Evolutionary conservation across 2,888 invertebrate genomes (phyloP).

Genomic region (Hydraecia micacea): DNA sequence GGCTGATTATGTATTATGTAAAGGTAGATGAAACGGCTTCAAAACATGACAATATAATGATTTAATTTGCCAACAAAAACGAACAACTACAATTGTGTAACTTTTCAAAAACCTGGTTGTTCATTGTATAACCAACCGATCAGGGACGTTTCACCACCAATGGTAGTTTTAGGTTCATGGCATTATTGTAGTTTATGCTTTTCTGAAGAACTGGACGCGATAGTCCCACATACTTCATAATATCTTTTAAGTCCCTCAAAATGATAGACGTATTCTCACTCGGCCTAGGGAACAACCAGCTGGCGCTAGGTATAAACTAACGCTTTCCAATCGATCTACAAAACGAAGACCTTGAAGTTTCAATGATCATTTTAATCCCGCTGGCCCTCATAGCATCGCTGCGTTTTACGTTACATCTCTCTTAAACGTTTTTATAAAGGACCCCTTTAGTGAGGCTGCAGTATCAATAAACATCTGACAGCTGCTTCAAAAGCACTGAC

Average conservation of each 20-base stretch:
- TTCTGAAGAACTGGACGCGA: neutral
- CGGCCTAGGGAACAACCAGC: neutral
- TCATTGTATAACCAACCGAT: neutral
- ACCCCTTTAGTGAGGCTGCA: neutral
- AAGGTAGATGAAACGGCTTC: neutral
- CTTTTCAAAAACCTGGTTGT: neutral
- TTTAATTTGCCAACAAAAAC: neutral
- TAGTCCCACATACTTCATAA: neutral
- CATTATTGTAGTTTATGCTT: slow-evolving; percentile 8
- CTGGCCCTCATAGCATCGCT: neutral
- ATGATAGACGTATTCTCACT: neutral
- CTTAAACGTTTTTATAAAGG: neutral
- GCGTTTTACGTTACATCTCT: neutral
- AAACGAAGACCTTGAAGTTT: slow-evolving; percentile 19
- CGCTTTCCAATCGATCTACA: neutral
- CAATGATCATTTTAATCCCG: neutral
- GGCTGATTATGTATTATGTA: too few relatives aligned
- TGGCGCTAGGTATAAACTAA: neutral
- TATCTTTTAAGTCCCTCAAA: neutral
- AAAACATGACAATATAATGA: neutral
- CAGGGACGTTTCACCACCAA: neutral
- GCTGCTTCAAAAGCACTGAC: neutral
- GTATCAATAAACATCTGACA: slow-evolving; percentile 1
- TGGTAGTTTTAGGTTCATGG: neutral
- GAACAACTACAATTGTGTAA: slow-evolving; percentile 1